Evolutionary conservation across 2,888 invertebrate species (phyloP).

Genomic region (Rotaria macrura): DNA sequence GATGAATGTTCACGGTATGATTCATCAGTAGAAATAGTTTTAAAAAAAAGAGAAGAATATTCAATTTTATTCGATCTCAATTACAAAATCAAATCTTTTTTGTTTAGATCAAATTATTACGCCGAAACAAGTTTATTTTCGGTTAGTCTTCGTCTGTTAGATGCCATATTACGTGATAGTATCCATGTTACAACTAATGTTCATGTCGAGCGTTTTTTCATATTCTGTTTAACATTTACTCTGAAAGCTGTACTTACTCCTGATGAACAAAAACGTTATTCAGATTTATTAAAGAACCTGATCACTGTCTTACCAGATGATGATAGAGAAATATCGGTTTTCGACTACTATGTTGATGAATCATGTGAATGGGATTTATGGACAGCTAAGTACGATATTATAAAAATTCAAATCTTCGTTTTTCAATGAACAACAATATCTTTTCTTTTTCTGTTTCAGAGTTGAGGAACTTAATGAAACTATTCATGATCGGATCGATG

Average conservation of each 20-base stretch:
- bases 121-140: constrained; percentile 47
- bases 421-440: background rate
- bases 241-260: constrained; percentile 47
- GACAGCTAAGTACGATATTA: constrained; percentile 42
- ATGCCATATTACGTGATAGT: constrained; percentile 49
- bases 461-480: background rate
- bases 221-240: constrained; percentile 50
- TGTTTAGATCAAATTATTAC: background rate
- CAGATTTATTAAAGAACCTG: constrained; percentile 45
- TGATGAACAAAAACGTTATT: constrained; percentile 44
- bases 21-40: no score
- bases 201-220: constrained; percentile 46
- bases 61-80: no score
- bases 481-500: constrained; percentile 42
- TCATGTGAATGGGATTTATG: constrained; percentile 51
- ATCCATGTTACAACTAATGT: constrained; percentile 48
- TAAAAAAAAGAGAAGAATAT: no score
- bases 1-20: constrained; percentile 24
- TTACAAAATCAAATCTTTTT: no score
- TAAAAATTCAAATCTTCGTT: background rate
- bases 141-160: constrained; percentile 45
- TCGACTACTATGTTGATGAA: constrained; percentile 51
- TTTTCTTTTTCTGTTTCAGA: background rate
- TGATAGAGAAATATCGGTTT: constrained; percentile 49
- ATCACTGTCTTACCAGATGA: constrained; percentile 51